Percentiles rank a stretch among this genome's conserved stretches.
Conservation (phyloP, 2,113 vertebrate species). For the Columba janthina region DNA sequence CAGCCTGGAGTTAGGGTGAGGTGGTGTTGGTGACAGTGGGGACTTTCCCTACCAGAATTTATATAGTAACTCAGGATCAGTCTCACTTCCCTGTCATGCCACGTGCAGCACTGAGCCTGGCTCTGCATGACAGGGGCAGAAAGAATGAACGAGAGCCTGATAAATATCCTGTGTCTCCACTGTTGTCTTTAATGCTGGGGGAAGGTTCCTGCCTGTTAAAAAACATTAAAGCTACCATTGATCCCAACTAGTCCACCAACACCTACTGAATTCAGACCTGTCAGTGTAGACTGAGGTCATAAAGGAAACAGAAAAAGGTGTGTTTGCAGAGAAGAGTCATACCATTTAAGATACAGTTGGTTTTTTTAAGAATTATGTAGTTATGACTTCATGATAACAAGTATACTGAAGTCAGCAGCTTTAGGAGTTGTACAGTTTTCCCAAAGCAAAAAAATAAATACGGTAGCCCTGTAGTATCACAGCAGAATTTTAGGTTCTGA, state of each 20-base stretch:
- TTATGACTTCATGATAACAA: background rate
- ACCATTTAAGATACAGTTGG: background rate
- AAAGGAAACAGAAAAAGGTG: background rate
- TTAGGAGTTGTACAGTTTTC: background rate
- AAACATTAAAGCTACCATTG: background rate
- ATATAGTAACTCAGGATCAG: too few relatives aligned
- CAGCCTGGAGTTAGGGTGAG: background rate
- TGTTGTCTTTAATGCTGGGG: background rate
- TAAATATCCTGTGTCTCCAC: background rate
- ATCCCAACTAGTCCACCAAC: background rate
- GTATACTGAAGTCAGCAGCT: background rate
- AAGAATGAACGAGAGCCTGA: background rate
- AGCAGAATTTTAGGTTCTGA: background rate
- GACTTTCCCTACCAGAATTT: background rate
- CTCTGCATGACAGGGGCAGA: background rate
- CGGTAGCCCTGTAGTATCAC: background rate
- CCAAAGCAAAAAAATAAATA: background rate
- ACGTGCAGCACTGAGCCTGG: accelerated
- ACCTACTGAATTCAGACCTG: background rate
- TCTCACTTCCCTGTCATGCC: background rate
- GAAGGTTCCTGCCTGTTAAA: background rate
- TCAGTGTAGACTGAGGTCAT: background rate
- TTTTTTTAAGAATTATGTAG: background rate
- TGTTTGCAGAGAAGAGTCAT: background rate
- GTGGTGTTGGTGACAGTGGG: background rate